Percentiles rank a stretch among this genome's conserved stretches.
phyloP scores from a whole-genome alignment of 2,113 vertebrate species.

The Chlorodrepanis virens region DNA sequence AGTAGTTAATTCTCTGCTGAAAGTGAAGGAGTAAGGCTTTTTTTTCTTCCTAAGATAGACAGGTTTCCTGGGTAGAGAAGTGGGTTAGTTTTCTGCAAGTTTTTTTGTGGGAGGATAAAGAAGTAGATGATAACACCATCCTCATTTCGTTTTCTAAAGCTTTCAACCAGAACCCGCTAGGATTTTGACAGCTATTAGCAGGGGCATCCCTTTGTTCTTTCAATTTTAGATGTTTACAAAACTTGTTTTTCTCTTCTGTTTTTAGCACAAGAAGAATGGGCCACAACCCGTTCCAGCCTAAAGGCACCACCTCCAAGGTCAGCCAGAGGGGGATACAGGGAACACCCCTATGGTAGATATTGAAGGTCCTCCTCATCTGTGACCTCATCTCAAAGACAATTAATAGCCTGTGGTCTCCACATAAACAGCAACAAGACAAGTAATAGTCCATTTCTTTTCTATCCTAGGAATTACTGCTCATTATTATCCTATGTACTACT shows the following conservation, averaged over 20 bases:
- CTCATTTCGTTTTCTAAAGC: not conserved
- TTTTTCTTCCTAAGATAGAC: not conserved
- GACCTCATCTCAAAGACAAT: slow-evolving; percentile 84
- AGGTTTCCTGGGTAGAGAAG: not conserved
- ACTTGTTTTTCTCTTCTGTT: slow-evolving; percentile 60
- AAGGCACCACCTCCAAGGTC: slow-evolving; percentile 91
- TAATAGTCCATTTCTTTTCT: slow-evolving; percentile 85
- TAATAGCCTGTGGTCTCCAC: slow-evolving; percentile 81
- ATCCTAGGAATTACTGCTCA: slow-evolving; percentile 78
- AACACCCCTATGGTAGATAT: slow-evolving; percentile 99
- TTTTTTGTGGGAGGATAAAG: not conserved
- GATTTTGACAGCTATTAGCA: not conserved
- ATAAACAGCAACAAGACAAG: slow-evolving; percentile 84
- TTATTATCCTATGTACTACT: slow-evolving; percentile 71
- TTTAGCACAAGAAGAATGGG: slow-evolving; percentile 93
- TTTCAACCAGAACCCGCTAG: not conserved
- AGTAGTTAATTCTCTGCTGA: not conserved
- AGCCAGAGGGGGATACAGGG: slow-evolving; percentile 94
- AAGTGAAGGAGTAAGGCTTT: not conserved
- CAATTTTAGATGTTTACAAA: not conserved
- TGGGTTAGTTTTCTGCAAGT: not conserved
- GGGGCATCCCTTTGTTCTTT: not conserved
- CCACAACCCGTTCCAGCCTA: slow-evolving; percentile 81
- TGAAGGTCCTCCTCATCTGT: slow-evolving; percentile 90
- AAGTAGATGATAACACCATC: not conserved